Evolutionary conservation across 1,140 invertebrate species (phyloP).

Genomic region (Drosophila ogumai): DNA sequence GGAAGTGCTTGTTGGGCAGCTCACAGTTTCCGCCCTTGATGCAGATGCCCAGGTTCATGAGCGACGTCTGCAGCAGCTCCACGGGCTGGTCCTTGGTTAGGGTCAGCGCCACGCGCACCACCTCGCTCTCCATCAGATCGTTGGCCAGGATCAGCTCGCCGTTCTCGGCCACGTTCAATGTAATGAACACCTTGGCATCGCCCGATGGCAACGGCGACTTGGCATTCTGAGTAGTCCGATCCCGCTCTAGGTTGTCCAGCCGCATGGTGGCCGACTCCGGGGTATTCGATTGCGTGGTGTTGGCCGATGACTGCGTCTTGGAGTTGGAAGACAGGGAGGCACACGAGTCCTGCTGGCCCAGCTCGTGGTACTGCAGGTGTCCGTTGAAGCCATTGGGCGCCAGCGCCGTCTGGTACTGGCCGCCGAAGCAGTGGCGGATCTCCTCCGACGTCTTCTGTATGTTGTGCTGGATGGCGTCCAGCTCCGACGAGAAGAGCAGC

Average conservation of each 20-base stretch:
- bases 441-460: conserved; percentile 96
- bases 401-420: conserved; percentile 88
- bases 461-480: conserved; percentile 93
- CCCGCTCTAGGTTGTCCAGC: conserved; percentile 63
- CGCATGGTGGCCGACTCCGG: conserved; percentile 84
- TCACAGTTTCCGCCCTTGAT: conserved; percentile 85
- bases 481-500: conserved; percentile 90
- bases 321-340: conserved; percentile 79
- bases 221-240: conserved; percentile 18
- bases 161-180: conserved; percentile 53
- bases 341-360: conserved; percentile 77
- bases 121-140: conserved; percentile 84
- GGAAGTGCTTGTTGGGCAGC: conserved; percentile 87
- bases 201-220: conserved; percentile 48
- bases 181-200: conserved; percentile 26
- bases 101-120: conserved; percentile 81
- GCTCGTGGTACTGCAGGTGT: conserved; percentile 83
- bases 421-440: conserved; percentile 91
- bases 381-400: conserved; percentile 86
- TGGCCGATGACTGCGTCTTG: conserved; percentile 84
- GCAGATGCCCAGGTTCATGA: conserved; percentile 84
- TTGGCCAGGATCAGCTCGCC: conserved; percentile 80
- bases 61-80: conserved; percentile 73
- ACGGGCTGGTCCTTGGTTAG: conserved; percentile 72
- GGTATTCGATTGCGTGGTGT: conserved; percentile 84